Conservation (phyloP, 2,888 invertebrate genomes). For the Heliconius erato region DNA sequence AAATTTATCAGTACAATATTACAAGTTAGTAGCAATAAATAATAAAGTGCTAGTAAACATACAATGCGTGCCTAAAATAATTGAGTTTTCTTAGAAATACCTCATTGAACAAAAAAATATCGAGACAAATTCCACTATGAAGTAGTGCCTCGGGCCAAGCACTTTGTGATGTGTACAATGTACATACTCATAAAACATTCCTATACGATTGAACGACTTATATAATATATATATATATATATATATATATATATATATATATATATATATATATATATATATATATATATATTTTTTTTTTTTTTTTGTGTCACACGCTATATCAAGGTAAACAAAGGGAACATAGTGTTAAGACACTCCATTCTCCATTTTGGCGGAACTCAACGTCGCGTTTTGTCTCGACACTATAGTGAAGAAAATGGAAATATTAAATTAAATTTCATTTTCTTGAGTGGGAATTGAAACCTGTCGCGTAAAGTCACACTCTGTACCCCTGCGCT, state of each 20-base stretch:
- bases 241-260: no score
- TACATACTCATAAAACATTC: background rate
- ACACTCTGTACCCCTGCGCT: no score
- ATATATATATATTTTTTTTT: no score
- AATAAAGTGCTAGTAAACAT: conserved; percentile 16
- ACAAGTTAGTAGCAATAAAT: conserved; percentile 6
- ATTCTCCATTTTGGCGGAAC: no score
- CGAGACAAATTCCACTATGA: background rate
- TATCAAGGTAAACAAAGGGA: background rate
- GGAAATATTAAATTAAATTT: no score
- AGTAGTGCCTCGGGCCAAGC: background rate
- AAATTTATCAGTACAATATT: background rate
- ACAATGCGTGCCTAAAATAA: background rate
- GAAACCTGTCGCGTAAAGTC: no score
- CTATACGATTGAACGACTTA: background rate
- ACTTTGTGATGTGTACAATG: background rate
- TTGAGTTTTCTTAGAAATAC: conserved; percentile 4
- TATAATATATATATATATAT: background rate
- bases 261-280: no score
- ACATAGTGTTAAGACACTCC: no score
- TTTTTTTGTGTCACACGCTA: background rate
- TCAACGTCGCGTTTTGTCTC: no score
- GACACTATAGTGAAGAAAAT: no score
- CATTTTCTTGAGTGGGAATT: no score
- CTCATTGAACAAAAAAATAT: background rate